Conservation (phyloP, 2,797 vertebrate species). For the Acanthiza pusilla region DNA sequence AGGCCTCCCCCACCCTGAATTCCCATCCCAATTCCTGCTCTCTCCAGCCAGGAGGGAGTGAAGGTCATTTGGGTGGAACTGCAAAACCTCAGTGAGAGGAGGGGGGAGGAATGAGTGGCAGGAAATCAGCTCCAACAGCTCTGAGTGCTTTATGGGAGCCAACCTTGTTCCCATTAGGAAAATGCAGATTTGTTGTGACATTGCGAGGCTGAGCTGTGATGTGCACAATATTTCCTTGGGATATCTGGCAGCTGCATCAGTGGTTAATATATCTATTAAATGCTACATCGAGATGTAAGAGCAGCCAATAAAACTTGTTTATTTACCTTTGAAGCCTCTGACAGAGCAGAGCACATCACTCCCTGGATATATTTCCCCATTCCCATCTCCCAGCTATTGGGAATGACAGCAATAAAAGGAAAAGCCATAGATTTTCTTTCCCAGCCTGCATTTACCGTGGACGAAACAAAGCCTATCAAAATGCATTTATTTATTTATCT, state of each 20-base stretch:
- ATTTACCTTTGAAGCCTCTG: conserved; percentile 48
- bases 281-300: conserved; percentile 17
- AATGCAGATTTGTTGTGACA: conserved; percentile 24
- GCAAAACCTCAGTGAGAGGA: background rate
- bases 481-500: conserved; percentile 19
- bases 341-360: conserved; percentile 7
- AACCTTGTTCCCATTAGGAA: conserved; percentile 3
- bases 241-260: conserved; percentile 25
- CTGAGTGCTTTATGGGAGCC: background rate
- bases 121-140: background rate
- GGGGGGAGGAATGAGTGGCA: background rate
- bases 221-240: background rate
- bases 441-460: background rate
- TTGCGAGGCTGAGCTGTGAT: background rate
- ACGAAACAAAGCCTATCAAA: conserved; percentile 20
- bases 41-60: background rate
- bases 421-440: background rate
- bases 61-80: background rate
- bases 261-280: conserved; percentile 50
- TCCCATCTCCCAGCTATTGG: background rate
- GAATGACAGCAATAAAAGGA: conserved; percentile 24
- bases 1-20: background rate
- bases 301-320: conserved; percentile 48
- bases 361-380: background rate
- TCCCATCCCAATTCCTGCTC: background rate